phyloP scores from a whole-genome alignment of 2,888 invertebrate species.

The Geophilus truncorum region DNA sequence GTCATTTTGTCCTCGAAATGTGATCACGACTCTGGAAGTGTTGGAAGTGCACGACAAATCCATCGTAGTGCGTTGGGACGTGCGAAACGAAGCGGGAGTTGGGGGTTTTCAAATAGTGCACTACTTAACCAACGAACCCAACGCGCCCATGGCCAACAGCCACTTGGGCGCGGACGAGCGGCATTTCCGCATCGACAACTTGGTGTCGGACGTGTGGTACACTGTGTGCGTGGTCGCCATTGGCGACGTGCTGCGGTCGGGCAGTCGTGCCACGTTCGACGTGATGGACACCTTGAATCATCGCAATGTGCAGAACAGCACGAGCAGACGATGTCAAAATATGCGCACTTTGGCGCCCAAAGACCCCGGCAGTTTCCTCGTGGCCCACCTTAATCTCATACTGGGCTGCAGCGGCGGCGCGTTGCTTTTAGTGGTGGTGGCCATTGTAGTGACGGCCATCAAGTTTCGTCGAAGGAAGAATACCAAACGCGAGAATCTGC shows the following conservation, averaged over 20 bases:
- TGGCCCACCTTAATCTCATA: conserved; percentile 73
- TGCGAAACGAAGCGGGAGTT: conserved; percentile 71
- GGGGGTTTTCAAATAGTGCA: conserved; percentile 81
- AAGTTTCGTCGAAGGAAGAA: conserved; percentile 35
- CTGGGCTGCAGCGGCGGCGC: conserved; percentile 82
- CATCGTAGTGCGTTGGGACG: conserved; percentile 70
- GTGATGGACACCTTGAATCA: conserved; percentile 38
- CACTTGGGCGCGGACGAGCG: conserved; percentile 48
- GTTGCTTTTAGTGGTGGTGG: conserved; percentile 74
- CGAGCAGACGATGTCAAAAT: conserved; percentile 40
- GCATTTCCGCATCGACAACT: conserved; percentile 66
- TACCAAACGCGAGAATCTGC: conserved; percentile 37
- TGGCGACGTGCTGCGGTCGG: conserved; percentile 59
- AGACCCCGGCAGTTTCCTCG: conserved; percentile 55
- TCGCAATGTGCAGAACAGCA: conserved; percentile 37
- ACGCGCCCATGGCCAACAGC: conserved; percentile 38
- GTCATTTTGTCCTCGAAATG: conserved; percentile 76
- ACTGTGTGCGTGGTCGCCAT: conserved; percentile 81
- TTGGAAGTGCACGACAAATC: conserved; percentile 84
- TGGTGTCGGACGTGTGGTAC: conserved; percentile 74
- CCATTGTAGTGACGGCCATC: conserved; percentile 53
- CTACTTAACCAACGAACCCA: conserved; percentile 49
- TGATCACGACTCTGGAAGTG: conserved; percentile 75
- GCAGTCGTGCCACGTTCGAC: conserved; percentile 41
- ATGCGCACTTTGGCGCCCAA: conserved; percentile 35